Evolutionary conservation across 2,797 vertebrate species (phyloP).

Genomic region (Cossypha niveicapilla): DNA sequence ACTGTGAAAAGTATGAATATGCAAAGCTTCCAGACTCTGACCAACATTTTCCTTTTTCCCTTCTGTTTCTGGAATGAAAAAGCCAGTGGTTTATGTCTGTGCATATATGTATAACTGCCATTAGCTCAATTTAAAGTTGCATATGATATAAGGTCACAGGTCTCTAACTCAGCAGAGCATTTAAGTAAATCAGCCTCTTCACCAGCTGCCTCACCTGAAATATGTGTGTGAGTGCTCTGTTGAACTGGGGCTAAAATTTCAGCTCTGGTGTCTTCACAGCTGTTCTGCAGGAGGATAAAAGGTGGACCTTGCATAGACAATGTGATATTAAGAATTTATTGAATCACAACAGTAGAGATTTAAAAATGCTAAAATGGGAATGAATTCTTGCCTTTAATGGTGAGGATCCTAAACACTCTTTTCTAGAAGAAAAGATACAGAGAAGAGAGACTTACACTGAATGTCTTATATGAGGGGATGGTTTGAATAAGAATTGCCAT

Average conservation of each 20-base stretch:
- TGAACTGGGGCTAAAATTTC: not conserved
- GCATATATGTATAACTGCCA: not conserved
- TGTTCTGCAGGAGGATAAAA: not conserved
- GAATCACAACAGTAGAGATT: not conserved
- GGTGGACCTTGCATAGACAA: not conserved
- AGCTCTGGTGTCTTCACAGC: not conserved
- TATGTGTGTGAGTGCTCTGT: not conserved
- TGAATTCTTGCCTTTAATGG: not conserved
- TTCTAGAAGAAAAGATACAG: not conserved
- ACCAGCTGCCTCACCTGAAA: not conserved
- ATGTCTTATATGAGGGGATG: not conserved
- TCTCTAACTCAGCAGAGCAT: not conserved
- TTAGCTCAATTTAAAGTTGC: not conserved
- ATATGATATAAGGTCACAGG: not conserved
- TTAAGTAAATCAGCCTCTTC: not conserved
- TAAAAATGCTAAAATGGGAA: not conserved
- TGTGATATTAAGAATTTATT: not conserved
- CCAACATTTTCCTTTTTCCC: not conserved
- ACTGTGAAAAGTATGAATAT: constrained; percentile 70
- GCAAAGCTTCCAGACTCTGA: constrained; percentile 57
- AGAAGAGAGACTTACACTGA: not conserved
- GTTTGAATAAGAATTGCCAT: constrained; percentile 29
- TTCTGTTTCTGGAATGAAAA: constrained; percentile 1
- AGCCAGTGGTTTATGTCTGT: not conserved
- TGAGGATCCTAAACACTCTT: not conserved